These are phyloP conservation scores for Hirtodrosophila histrioides DNA, from an alignment of 2,888 invertebrate genomes.

Conservation along the genomic window DNA sequence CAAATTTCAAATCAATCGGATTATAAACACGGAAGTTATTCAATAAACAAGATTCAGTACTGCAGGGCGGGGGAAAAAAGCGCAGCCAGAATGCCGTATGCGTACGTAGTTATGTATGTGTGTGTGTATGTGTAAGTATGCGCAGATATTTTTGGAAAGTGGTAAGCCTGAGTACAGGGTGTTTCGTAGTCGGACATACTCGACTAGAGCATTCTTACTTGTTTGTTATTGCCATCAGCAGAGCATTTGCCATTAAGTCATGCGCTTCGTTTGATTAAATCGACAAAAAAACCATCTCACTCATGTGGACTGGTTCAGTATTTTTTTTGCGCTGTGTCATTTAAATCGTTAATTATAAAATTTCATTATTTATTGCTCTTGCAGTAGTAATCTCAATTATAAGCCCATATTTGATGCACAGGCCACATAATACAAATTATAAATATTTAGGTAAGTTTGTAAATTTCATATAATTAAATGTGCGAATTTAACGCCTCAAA, in stretches of 20 bases:
- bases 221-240: conserved; percentile 1
- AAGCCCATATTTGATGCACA: conserved; percentile 7
- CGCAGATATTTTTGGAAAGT: too few relatives aligned
- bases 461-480: not conserved
- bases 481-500: conserved; percentile 12
- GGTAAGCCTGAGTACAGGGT: too few relatives aligned
- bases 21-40: too few relatives aligned
- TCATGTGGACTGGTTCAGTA: conserved; percentile 21
- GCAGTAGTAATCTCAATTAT: conserved; percentile 26
- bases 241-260: conserved; percentile 45
- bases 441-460: not conserved
- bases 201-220: not conserved
- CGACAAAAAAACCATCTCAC: conserved; percentile 15
- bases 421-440: not conserved
- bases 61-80: too few relatives aligned
- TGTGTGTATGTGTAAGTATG: too few relatives aligned
- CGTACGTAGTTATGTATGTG: too few relatives aligned
- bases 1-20: too few relatives aligned
- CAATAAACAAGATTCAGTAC: too few relatives aligned
- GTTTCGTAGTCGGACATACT: too few relatives aligned
- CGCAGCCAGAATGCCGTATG: too few relatives aligned
- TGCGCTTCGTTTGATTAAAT: conserved; percentile 43
- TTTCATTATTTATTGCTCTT: conserved; percentile 42
- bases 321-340: conserved; percentile 39
- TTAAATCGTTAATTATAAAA: conserved; percentile 46